phyloP scores from a whole-genome alignment of 2,113 vertebrate genomes.

The Menidia beryllina region DNA sequence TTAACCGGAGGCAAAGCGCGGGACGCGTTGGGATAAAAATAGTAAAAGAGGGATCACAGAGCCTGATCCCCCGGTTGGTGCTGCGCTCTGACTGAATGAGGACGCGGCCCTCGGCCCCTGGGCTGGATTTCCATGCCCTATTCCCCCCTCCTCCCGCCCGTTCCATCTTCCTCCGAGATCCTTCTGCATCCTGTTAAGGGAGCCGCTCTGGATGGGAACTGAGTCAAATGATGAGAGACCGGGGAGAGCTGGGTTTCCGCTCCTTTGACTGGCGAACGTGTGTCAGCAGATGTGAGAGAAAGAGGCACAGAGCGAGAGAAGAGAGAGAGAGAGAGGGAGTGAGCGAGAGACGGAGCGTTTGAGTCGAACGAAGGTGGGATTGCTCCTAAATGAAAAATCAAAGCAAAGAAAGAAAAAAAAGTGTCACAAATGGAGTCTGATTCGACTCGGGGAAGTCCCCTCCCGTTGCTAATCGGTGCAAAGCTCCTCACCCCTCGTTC shows the following conservation, averaged over 20 bases:
- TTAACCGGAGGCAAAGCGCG: conserved; percentile 9
- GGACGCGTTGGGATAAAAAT: conserved; percentile 18
- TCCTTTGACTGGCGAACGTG: conserved; percentile 69
- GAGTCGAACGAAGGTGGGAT: conserved; percentile 23
- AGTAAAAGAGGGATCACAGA: conserved; percentile 22
- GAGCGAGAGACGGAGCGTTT: not conserved
- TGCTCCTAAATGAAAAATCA: conserved; percentile 43
- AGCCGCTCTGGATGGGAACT: conserved; percentile 62
- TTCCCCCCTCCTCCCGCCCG: conserved; percentile 19
- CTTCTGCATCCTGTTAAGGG: conserved; percentile 59
- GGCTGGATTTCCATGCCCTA: conserved; percentile 38
- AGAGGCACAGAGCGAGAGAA: not conserved
- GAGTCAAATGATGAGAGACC: conserved; percentile 67
- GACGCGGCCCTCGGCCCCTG: conserved; percentile 44
- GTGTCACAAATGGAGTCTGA: too few relatives aligned
- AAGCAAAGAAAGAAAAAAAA: not conserved
- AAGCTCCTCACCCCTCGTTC: too few relatives aligned
- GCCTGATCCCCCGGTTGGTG: conserved; percentile 19
- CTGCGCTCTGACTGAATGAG: conserved; percentile 62
- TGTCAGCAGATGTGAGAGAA: conserved; percentile 19
- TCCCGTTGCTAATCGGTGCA: not conserved
- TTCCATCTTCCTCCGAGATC: conserved; percentile 51
- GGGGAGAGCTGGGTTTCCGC: conserved; percentile 67
- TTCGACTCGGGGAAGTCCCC: conserved; percentile 2
- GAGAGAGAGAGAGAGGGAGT: not conserved